A percentile compares a stretch with the other conserved stretches of the same genome.
Conservation (phyloP, 2,888 invertebrate genomes). For the Oscheius sp. region DNA sequence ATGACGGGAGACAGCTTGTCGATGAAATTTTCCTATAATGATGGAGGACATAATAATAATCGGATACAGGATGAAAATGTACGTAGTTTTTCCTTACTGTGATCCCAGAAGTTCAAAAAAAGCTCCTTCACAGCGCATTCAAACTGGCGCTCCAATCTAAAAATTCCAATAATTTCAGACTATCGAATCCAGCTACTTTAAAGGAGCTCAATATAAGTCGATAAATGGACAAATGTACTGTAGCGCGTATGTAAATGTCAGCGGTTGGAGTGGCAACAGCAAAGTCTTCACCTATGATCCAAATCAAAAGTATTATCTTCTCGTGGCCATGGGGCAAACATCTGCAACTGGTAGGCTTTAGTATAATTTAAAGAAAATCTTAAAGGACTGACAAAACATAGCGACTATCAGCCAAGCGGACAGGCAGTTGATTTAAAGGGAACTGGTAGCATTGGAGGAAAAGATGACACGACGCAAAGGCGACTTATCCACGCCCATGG, state of each 20-base stretch:
- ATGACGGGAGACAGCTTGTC: constrained; percentile 38
- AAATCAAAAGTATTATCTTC: constrained; percentile 37
- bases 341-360: constrained; percentile 19
- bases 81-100: not conserved
- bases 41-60: constrained; percentile 28
- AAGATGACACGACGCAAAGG: constrained; percentile 20
- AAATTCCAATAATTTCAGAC: not conserved
- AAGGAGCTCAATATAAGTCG: not conserved
- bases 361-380: too few species aligned
- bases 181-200: constrained; percentile 13
- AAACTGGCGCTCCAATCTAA: not conserved
- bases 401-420: not conserved
- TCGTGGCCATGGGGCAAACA: constrained; percentile 45
- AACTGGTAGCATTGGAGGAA: not conserved
- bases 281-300: constrained; percentile 44
- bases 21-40: constrained; percentile 52
- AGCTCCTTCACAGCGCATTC: not conserved
- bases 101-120: not conserved
- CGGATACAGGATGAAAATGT: constrained; percentile 43
- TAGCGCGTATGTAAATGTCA: constrained; percentile 41
- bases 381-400: not conserved
- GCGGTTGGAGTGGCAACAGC: constrained; percentile 36
- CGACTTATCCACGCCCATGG: constrained; percentile 42
- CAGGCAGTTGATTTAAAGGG: not conserved
- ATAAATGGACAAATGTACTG: constrained; percentile 45